phyloP scores from a whole-genome alignment of 1,140 invertebrate species.

The Hestina assimilis region DNA sequence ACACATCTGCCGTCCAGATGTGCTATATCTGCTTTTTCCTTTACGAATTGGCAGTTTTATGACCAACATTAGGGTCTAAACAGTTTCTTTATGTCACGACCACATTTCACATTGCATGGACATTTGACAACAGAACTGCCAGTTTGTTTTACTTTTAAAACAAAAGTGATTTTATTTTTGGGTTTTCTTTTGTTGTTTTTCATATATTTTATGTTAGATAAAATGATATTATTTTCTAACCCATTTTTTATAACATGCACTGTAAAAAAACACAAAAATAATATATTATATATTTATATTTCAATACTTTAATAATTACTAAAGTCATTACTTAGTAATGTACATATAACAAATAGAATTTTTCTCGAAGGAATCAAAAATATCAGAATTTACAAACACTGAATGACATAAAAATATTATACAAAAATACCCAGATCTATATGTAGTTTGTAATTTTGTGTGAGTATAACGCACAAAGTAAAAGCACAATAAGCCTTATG shows the following conservation, averaged over 20 bases:
- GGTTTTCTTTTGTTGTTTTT: conserved; percentile 21
- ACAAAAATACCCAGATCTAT: neutral
- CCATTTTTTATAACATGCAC: conserved; percentile 10
- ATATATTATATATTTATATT: neutral
- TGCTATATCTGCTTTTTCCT: conserved; percentile 63
- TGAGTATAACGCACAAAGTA: conserved; percentile 30
- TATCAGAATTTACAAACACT: neutral
- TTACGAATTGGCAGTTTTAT: conserved; percentile 70
- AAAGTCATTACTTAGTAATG: neutral
- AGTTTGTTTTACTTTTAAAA: conserved; percentile 46
- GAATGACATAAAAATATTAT: neutral
- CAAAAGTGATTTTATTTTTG: conserved; percentile 26
- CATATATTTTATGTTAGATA: conserved; percentile 7
- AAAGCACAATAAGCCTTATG: conserved; percentile 52
- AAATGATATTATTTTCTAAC: conserved; percentile 5
- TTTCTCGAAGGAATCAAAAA: neutral
- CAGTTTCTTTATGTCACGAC: conserved; percentile 21
- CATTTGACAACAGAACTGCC: conserved; percentile 52
- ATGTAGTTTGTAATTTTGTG: conserved; percentile 8
- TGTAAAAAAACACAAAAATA: conserved; percentile 4
- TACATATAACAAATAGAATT: neutral
- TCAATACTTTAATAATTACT: neutral
- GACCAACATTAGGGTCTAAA: conserved; percentile 20
- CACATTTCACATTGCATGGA: conserved; percentile 21
- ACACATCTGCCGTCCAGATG: conserved; percentile 75